Evolutionary conservation across 2,888 invertebrate genomes (phyloP).

Genomic region (Alloplasta piceator): DNA sequence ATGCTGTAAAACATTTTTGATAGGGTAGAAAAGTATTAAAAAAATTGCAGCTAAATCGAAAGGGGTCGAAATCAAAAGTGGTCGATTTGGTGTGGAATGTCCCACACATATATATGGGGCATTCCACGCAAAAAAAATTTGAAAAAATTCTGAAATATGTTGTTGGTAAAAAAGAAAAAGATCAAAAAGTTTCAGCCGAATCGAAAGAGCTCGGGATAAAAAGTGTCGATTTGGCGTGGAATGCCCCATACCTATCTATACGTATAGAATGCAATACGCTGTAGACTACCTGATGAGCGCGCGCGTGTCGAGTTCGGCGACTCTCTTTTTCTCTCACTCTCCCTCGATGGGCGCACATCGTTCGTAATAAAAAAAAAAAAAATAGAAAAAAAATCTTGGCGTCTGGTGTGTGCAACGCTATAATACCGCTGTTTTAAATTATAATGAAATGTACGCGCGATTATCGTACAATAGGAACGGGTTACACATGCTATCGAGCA

Average conservation of each 20-base stretch:
- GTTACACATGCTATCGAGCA: neutral
- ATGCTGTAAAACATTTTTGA: too few species aligned
- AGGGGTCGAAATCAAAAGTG: too few species aligned
- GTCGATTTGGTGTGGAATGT: neutral
- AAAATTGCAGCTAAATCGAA: too few species aligned
- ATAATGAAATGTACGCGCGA: constrained; percentile 36
- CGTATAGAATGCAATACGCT: constrained; percentile 18
- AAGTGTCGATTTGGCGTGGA: neutral
- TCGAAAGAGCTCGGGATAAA: too few species aligned
- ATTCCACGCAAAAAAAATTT: too few species aligned
- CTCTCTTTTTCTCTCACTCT: constrained; percentile 39
- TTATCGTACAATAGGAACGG: constrained; percentile 4
- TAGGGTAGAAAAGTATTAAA: too few species aligned
- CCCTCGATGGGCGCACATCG: neutral
- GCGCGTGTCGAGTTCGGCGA: constrained; percentile 33
- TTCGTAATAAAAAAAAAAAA: neutral
- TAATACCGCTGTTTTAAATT: constrained; percentile 19
- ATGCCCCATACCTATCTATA: neutral
- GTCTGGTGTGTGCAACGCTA: constrained; percentile 46
- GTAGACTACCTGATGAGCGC: constrained; percentile 38
- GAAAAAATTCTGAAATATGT: too few species aligned
- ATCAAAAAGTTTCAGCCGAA: too few species aligned
- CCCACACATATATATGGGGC: neutral
- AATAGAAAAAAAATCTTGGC: constrained; percentile 10
- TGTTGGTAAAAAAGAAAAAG: too few species aligned